A percentile compares a stretch with the other conserved stretches of the same genome.
phyloP scores from a whole-genome alignment of 1,140 invertebrate genomes.

The Drusus annulatus region DNA sequence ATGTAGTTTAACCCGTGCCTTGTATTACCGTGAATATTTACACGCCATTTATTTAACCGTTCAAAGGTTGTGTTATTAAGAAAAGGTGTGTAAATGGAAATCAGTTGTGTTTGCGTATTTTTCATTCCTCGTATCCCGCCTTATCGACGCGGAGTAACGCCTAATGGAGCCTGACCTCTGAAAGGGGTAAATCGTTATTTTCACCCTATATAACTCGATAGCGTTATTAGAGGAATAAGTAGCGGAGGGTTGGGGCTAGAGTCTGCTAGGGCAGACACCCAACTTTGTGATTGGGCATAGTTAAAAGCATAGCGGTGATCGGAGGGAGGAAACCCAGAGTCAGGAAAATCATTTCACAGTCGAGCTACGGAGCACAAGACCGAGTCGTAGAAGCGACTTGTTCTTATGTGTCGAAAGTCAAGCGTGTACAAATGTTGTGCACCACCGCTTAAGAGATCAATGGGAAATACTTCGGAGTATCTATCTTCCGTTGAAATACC shows the following conservation, averaged over 20 bases:
- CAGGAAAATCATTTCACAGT: too few species aligned
- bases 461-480: too few species aligned
- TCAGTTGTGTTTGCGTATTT: constrained; percentile 11
- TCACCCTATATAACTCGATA: constrained; percentile 19
- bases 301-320: too few species aligned
- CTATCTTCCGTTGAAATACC: too few species aligned
- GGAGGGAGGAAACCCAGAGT: too few species aligned
- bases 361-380: too few species aligned
- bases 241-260: background rate
- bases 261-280: background rate
- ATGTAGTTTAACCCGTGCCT: too few species aligned
- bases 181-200: constrained; percentile 2
- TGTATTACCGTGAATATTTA: constrained; percentile 1
- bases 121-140: background rate
- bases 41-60: background rate
- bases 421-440: too few species aligned
- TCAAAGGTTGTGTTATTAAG: background rate
- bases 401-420: too few species aligned
- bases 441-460: too few species aligned
- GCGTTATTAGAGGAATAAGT: constrained; percentile 24
- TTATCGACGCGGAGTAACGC: constrained; percentile 8
- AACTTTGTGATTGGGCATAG: too few species aligned
- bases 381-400: too few species aligned
- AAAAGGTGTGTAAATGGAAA: background rate
- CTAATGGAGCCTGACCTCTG: constrained; percentile 7